Percentiles rank a stretch among this genome's conserved stretches.
These are phyloP conservation scores for Marmota flaviventris DNA, from an alignment of 2,113 vertebrate species.

Conservation along the genomic window DNA sequence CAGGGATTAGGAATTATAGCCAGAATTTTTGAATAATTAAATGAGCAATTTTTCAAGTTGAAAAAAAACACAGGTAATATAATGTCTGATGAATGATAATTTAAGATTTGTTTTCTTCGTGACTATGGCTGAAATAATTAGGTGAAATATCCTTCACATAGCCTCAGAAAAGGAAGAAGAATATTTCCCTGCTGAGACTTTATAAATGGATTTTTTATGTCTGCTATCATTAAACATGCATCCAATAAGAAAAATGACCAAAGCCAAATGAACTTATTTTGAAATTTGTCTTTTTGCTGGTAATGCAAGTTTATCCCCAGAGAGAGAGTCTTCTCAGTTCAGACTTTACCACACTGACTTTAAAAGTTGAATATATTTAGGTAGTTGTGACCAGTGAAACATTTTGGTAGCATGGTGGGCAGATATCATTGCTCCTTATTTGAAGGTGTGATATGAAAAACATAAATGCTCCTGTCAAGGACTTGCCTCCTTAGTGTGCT, in stretches of 20 bases:
- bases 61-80: not conserved
- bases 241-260: slow-evolving; percentile 35
- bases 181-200: not conserved
- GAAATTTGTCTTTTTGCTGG: not conserved
- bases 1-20: not conserved
- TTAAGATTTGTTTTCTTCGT: slow-evolving; percentile 15
- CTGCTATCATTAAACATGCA: not conserved
- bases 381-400: not conserved
- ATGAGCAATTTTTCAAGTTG: not conserved
- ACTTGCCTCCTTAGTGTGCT: not conserved
- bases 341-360: not conserved
- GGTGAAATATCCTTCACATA: not conserved
- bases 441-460: slow-evolving; percentile 6
- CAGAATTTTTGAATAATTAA: not conserved
- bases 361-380: not conserved
- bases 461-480: not conserved
- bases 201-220: not conserved
- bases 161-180: slow-evolving; percentile 17
- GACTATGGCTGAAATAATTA: not conserved
- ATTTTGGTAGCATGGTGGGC: not conserved
- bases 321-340: not conserved
- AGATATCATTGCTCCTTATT: not conserved
- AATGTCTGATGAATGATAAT: not conserved
- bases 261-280: not conserved
- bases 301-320: not conserved